phyloP scores from a whole-genome alignment of 2,888 invertebrate species.

The Dendrolimus pini region DNA sequence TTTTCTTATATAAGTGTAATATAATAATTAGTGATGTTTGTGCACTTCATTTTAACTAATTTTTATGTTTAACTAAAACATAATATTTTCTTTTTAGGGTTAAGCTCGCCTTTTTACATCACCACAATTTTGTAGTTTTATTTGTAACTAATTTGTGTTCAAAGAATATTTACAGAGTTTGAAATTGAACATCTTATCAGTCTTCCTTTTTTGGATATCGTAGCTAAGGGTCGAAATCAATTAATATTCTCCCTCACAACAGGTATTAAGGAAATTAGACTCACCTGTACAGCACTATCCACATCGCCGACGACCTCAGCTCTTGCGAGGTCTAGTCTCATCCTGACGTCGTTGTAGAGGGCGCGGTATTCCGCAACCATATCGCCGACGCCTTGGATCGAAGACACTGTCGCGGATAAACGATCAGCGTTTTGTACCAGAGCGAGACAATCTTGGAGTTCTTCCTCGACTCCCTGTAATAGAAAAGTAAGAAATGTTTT shows the following conservation, averaged over 20 bases:
- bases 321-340: constrained; percentile 47
- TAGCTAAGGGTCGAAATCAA: too few relatives aligned
- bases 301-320: constrained; percentile 54
- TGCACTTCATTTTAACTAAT: too few relatives aligned
- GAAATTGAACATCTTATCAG: too few relatives aligned
- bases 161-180: too few relatives aligned
- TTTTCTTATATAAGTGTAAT: too few relatives aligned
- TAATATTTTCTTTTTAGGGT: too few relatives aligned
- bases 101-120: too few relatives aligned
- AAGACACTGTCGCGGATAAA: constrained; percentile 33
- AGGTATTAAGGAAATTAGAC: not conserved
- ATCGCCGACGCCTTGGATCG: constrained; percentile 39
- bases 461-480: constrained; percentile 49
- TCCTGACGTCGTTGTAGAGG: constrained; percentile 48
- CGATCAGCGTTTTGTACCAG: constrained; percentile 57
- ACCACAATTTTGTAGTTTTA: too few relatives aligned
- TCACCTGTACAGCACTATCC: constrained; percentile 62
- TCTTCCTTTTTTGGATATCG: too few relatives aligned
- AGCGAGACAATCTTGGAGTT: constrained; percentile 49
- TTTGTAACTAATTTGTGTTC: too few relatives aligned
- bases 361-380: constrained; percentile 62
- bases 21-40: too few relatives aligned
- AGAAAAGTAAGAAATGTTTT: not conserved
- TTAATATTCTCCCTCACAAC: not conserved
- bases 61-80: too few relatives aligned